Conservation (phyloP, 2,113 vertebrate species). For the Bombycilla garrulus region DNA sequence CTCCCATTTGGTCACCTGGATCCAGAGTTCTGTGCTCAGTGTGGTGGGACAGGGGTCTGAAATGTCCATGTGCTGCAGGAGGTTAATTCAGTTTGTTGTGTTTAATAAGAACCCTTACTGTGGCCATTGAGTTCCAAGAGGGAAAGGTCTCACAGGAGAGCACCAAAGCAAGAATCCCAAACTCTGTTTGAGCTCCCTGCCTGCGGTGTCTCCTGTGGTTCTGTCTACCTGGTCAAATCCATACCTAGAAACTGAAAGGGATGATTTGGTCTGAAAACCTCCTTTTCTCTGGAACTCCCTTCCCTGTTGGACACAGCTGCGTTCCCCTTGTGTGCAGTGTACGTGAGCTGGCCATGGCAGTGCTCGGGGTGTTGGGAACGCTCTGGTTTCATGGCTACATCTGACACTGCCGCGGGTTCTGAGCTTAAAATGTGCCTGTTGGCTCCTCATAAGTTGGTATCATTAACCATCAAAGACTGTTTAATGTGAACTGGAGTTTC, state of each 20-base stretch:
- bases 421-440: background rate
- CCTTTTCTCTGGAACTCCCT: background rate
- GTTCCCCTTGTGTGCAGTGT: fast-evolving
- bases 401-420: background rate
- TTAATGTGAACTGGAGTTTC: background rate
- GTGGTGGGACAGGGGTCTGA: background rate
- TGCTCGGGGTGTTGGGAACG: fast-evolving
- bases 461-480: background rate
- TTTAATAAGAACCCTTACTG: background rate
- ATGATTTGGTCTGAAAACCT: background rate
- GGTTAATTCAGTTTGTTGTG: background rate
- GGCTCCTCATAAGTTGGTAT: background rate
- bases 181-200: background rate
- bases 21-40: background rate
- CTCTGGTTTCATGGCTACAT: background rate
- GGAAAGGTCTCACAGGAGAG: background rate
- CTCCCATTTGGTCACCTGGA: background rate
- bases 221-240: background rate
- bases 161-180: background rate
- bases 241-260: background rate
- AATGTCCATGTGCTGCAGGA: background rate
- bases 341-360: fast-evolving
- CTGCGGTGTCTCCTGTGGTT: background rate
- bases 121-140: background rate
- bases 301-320: background rate